Base-by-base conservation (phyloP, 2,113 vertebrate species). In the Budorcas taxicolor region DNA sequence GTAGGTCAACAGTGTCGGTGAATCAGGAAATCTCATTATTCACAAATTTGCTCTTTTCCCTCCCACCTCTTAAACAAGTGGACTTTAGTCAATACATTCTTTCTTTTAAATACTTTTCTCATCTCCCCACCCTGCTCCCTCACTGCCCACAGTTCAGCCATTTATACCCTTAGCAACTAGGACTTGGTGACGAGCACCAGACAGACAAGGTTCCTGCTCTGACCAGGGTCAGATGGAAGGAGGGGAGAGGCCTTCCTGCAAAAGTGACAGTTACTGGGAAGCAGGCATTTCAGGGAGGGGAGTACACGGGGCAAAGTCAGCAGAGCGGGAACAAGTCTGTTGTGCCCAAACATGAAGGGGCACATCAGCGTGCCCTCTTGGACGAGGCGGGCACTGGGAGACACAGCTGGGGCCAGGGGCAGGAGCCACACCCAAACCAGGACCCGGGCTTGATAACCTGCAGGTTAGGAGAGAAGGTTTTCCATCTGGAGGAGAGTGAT, bases 11-110 rank as follows among this genome's bases (percentile, higher is more conserved):
- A 95, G 83, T 50, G 29, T 25, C 45, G 60, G 89, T 58, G 84
- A 87, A 36, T 17, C 2, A 90, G 96, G 91, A 97, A 74, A 84
- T 86, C 76, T 97, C 93, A 96, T 57, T 90, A 92, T 71, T 90
- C n/a, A 4, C 16, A 90, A 29, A 40, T 71, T 52, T 92, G 33
- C 15, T 92, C 67, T 50, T 94, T 90, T 60, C 52, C 58, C n/a
- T 90, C 82, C 11, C 23, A 27, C 40, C 67, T 92, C 47, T 81
- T n/a, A 33, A 86, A 21, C 16, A 74, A 31, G 16, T 31, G 31
- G n/a, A 78, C 55, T 91, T 60, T 7, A 17, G 62, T 60, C 67
- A 64, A 21, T 21, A 64, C 4, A 23, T 71, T 15, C 23, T n/a
- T 36, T 92, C 40, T 84, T 76, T 9, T 16, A 9, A 27, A 81